A percentile compares a stretch with the other conserved stretches of the same genome.
Conservation (phyloP, 2,888 invertebrate genomes). For the Lithophane leautieri region DNA sequence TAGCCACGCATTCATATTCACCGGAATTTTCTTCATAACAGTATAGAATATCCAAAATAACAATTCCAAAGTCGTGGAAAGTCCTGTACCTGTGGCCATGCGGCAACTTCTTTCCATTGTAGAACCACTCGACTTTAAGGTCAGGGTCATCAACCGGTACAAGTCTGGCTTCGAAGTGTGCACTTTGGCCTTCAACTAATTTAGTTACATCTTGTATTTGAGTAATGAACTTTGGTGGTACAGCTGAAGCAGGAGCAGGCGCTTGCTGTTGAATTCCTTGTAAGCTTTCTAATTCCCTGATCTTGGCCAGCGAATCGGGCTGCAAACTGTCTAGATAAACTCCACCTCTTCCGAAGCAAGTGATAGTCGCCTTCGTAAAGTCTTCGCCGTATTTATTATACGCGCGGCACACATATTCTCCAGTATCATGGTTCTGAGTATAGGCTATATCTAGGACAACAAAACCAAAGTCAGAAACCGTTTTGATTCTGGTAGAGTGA, state of each 20-base stretch:
- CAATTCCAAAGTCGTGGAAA: slow-evolving; percentile 99
- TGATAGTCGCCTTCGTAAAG: slow-evolving; percentile 95
- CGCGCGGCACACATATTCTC: slow-evolving; percentile 98
- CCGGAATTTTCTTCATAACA: slow-evolving; percentile 99
- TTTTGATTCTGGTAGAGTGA: slow-evolving; percentile 97
- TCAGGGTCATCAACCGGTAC: slow-evolving; percentile 98
- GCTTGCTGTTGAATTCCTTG: slow-evolving; percentile 92
- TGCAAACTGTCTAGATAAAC: slow-evolving; percentile 97
- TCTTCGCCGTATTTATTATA: slow-evolving; percentile 97
- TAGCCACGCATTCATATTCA: slow-evolving; percentile 97
- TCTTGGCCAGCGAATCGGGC: slow-evolving; percentile 96
- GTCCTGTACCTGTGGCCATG: slow-evolving; percentile 99
- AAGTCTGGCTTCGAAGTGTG: slow-evolving; percentile 97
- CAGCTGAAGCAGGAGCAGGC: slow-evolving; percentile 92
- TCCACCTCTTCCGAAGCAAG: slow-evolving; percentile 95
- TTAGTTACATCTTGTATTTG: slow-evolving; percentile 96
- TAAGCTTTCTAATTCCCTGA: slow-evolving; percentile 95
- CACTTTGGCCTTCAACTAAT: slow-evolving; percentile 98
- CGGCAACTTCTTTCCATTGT: slow-evolving; percentile 97
- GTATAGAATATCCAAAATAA: slow-evolving; percentile 98
- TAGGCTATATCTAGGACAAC: slow-evolving; percentile 98
- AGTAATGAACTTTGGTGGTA: slow-evolving; percentile 97
- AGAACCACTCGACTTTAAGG: slow-evolving; percentile 98
- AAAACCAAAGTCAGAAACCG: slow-evolving; percentile 98
- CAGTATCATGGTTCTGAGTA: slow-evolving; percentile 97